Evolutionary conservation across 2,797 vertebrate genomes (phyloP).

Genomic region (Natrix natrix): DNA sequence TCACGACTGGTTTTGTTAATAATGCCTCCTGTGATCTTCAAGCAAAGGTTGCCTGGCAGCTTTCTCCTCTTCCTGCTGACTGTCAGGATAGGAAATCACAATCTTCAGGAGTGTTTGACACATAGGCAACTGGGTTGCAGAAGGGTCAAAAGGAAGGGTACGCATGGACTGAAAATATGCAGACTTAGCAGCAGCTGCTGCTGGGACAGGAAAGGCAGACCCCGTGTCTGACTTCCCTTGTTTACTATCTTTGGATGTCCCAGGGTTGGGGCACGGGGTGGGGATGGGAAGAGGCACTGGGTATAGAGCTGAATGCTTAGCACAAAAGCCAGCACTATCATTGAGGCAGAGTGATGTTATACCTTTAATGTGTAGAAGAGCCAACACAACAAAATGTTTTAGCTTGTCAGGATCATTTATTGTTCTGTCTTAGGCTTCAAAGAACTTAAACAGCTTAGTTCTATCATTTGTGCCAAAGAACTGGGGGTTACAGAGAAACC

Average conservation of each 20-base stretch:
- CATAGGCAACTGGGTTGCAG: constrained; percentile 69
- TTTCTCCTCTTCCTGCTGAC: constrained; percentile 76
- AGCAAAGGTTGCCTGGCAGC: constrained; percentile 79
- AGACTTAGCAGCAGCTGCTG: constrained; percentile 61
- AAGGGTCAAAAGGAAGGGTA: constrained; percentile 73
- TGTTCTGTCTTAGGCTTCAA: background rate
- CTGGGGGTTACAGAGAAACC: background rate
- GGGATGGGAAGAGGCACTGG: constrained; percentile 44
- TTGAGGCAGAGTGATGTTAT: constrained; percentile 24
- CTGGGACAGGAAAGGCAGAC: constrained; percentile 65
- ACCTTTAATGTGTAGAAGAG: constrained; percentile 21
- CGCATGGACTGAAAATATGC: constrained; percentile 67
- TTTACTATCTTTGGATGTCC: constrained; percentile 55
- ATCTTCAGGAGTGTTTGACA: constrained; percentile 67
- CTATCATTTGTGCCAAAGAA: background rate
- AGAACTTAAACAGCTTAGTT: background rate
- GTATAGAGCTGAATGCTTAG: constrained; percentile 39
- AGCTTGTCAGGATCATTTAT: background rate
- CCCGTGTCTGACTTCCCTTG: constrained; percentile 60
- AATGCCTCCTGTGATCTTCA: constrained; percentile 57
- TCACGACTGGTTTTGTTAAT: constrained; percentile 66
- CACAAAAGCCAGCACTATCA: constrained; percentile 45
- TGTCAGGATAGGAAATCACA: constrained; percentile 77
- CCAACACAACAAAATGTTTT: constrained; percentile 16
- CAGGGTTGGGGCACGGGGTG: constrained; percentile 9